A percentile compares a stretch with the other conserved stretches of the same genome.
These are phyloP conservation scores for Haplochromis burtoni DNA, from an alignment of 2,113 vertebrate genomes.

Conservation along the genomic window DNA sequence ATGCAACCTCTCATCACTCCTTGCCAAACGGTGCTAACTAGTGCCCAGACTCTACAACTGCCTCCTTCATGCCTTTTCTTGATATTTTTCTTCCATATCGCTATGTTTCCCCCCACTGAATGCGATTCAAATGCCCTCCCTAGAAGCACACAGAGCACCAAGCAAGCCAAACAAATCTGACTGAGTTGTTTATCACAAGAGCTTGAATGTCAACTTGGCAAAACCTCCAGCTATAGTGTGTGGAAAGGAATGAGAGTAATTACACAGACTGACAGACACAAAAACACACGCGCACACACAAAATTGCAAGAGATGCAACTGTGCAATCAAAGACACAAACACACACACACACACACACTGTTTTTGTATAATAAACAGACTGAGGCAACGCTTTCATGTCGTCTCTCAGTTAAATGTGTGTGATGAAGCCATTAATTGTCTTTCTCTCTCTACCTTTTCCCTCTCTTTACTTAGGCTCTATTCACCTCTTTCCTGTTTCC, in stretches of 20 bases:
- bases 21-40: conserved; percentile 52
- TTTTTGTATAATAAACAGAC: conserved; percentile 55
- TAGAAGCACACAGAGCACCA: conserved; percentile 14
- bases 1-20: conserved; percentile 55
- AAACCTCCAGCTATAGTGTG: conserved; percentile 58
- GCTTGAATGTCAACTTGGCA: conserved; percentile 48
- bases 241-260: conserved; percentile 51
- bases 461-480: conserved; percentile 5
- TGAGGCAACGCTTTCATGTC: conserved; percentile 70
- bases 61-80: not conserved
- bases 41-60: not conserved
- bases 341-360: not conserved
- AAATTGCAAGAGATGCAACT: conserved; percentile 20
- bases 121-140: conserved; percentile 39
- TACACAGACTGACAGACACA: conserved; percentile 52
- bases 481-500: not conserved
- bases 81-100: not conserved
- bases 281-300: conserved; percentile 13
- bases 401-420: conserved; percentile 40
- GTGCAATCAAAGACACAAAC: conserved; percentile 45
- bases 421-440: conserved; percentile 59
- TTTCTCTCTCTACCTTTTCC: conserved; percentile 21
- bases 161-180: conserved; percentile 40
- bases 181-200: conserved; percentile 51
- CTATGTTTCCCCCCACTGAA: not conserved